Evolutionary conservation across 2,113 vertebrate genomes (phyloP), one percentile per base, ranked within the genome.

Genomic region (Rhinichthys klamathensis): DNA sequence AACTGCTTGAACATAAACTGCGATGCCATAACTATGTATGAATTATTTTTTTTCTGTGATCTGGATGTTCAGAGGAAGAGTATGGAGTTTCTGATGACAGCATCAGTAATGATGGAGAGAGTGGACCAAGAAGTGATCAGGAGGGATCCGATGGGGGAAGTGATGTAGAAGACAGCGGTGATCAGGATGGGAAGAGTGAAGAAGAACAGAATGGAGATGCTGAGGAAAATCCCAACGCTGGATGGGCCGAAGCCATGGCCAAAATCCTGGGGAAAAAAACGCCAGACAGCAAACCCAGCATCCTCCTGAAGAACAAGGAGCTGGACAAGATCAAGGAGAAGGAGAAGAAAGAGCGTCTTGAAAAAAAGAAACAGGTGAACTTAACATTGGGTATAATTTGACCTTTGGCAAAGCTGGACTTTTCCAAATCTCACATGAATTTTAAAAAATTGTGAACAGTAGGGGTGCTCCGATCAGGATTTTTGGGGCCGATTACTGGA

Each of bases 221-320:
- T 1, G 91, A 84, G 21, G 85, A 89, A 6, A 94, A 93, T 3
- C 79, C 92, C 2, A 90, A 93, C 10, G 72, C 89, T 0, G 97
- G 97, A 35, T 99, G 97, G 98, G 98, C 98, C 0, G 95, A 98
- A 25, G 97, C 96, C 86, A 99, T 99, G 98, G 96, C 97, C n/a
- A 97, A 95, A 92, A 94, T 99, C 75, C 95, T 99, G 85, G 94
- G 92, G 69, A 98, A 95, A 92, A 96, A 96, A 82, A 93, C 92
- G 0, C 92, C 94, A 0, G 90, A 91, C 12, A 95, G 90, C 77
- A 95, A 95, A 46, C 80, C 93, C 69, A 91, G 82, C 54, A 99
- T 99, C 84, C 93, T 99, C 85, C 85, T 95, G 84, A 98, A 96
- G 88, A 98, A 92, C 92, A 98, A 96, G 89, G 92, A 92, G 74